These are phyloP conservation scores for Meiosimyza decipiens DNA, from an alignment of 2,888 invertebrate genomes.

Conservation along the genomic window DNA sequence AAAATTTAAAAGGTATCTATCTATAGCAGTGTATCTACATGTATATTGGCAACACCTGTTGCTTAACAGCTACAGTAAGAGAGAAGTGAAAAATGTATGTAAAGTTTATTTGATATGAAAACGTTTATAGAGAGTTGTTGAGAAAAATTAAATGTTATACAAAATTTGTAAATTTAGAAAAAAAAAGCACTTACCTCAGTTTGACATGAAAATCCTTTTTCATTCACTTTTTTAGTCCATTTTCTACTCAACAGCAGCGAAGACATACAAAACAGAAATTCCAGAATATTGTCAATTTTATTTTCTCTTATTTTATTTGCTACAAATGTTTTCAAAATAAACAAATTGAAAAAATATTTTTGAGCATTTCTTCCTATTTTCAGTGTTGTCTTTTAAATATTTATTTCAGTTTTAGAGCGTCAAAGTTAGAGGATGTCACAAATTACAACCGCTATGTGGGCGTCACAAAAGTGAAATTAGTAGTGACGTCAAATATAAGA, in stretches of 20 bases:
- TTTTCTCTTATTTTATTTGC: neutral
- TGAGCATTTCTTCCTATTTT: slow-evolving; percentile 32
- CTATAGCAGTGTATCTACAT: slow-evolving; percentile 17
- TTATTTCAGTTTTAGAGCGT: slow-evolving; percentile 12
- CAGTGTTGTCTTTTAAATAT: slow-evolving; percentile 9
- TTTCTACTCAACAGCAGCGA: slow-evolving; percentile 54
- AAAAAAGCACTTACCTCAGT: slow-evolving; percentile 57
- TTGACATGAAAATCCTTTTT: slow-evolving; percentile 57
- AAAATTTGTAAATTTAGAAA: neutral
- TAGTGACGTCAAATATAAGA: neutral
- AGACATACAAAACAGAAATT: slow-evolving; percentile 55
- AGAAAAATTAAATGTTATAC: neutral
- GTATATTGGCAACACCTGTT: slow-evolving; percentile 22
- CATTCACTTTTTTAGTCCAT: slow-evolving; percentile 62
- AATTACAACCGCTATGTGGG: no score
- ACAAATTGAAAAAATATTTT: slow-evolving; percentile 32
- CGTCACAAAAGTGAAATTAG: no score
- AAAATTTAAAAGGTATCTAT: slow-evolving; percentile 1
- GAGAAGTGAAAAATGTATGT: neutral
- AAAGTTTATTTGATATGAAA: neutral
- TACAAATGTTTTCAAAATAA: slow-evolving; percentile 10
- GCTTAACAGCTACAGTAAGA: neutral
- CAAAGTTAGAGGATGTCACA: no score
- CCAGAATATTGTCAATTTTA: slow-evolving; percentile 17
- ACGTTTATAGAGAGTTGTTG: neutral